These are phyloP conservation scores for Agrochola lota DNA, from an alignment of 2,888 invertebrate species.

Conservation along the genomic window DNA sequence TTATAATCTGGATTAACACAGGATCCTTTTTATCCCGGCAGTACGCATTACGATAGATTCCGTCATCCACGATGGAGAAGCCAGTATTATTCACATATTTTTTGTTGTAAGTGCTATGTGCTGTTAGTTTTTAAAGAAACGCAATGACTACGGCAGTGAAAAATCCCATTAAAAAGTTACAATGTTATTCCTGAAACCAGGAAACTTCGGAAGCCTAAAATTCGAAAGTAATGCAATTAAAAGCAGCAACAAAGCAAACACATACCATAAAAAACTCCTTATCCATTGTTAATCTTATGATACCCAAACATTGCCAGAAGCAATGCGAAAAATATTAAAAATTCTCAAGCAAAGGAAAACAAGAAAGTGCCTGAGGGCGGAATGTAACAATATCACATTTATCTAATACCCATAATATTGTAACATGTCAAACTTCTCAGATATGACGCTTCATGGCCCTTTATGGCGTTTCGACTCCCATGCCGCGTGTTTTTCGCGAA, in stretches of 20 bases:
- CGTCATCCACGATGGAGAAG: no score
- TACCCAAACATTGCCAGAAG: conserved; percentile 64
- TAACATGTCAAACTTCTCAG: conserved; percentile 87
- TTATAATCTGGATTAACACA: no score
- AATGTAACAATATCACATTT: conserved; percentile 77
- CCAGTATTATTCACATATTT: no score
- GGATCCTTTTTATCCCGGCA: no score
- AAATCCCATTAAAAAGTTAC: not conserved
- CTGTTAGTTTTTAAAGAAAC: no score
- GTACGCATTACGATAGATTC: no score
- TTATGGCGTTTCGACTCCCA: conserved; percentile 75
- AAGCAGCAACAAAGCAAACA: conserved; percentile 44
- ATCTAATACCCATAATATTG: conserved; percentile 88
- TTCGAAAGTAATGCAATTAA: conserved; percentile 33
- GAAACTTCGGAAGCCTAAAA: not conserved
- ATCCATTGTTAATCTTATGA: conserved; percentile 59
- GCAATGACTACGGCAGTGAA: not conserved
- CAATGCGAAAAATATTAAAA: conserved; percentile 72
- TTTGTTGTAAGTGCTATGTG: no score
- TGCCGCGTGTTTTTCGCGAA: conserved; percentile 73
- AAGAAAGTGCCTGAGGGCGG: conserved; percentile 64
- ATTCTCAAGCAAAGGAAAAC: conserved; percentile 70
- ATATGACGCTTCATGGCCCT: conserved; percentile 79
- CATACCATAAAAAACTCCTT: conserved; percentile 37
- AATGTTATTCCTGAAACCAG: not conserved